phyloP scores from a whole-genome alignment of 2,888 invertebrate species.

The Drosophila nigricruria region DNA sequence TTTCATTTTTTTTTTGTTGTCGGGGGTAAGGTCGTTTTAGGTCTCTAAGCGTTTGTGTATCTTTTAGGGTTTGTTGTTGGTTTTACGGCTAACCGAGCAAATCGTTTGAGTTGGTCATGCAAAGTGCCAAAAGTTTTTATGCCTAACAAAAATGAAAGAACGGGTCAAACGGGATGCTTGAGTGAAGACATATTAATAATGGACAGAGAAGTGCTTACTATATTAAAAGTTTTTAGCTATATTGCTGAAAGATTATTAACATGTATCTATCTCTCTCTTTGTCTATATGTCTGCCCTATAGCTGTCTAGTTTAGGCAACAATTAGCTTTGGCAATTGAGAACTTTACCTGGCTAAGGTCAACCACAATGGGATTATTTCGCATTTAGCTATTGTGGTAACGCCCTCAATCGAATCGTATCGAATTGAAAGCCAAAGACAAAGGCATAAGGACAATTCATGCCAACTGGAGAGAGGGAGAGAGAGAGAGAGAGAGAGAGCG shows the following conservation, averaged over 20 bases:
- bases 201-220: slow-evolving; percentile 33
- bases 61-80: slow-evolving; percentile 65
- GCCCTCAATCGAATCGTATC: slow-evolving; percentile 55
- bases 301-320: background rate
- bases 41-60: slow-evolving; percentile 68
- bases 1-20: background rate
- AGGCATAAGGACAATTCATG: slow-evolving; percentile 30
- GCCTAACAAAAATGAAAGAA: slow-evolving; percentile 31
- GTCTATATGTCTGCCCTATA: background rate
- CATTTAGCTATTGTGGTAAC: slow-evolving; percentile 16
- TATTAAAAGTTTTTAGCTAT: slow-evolving; percentile 50
- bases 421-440: slow-evolving; percentile 50
- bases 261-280: background rate
- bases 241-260: slow-evolving; percentile 38
- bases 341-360: slow-evolving; percentile 14
- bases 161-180: slow-evolving; percentile 46
- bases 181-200: slow-evolving; percentile 63
- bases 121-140: slow-evolving; percentile 75
- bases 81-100: slow-evolving; percentile 71
- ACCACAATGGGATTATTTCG: slow-evolving; percentile 34
- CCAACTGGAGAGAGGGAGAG: background rate
- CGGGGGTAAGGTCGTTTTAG: slow-evolving; percentile 59
- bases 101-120: slow-evolving; percentile 76
- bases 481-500: background rate
- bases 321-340: slow-evolving; percentile 11